These are phyloP conservation scores for Ictalurus furcatus DNA, from an alignment of 2,113 vertebrate species.

Conservation along the genomic window DNA sequence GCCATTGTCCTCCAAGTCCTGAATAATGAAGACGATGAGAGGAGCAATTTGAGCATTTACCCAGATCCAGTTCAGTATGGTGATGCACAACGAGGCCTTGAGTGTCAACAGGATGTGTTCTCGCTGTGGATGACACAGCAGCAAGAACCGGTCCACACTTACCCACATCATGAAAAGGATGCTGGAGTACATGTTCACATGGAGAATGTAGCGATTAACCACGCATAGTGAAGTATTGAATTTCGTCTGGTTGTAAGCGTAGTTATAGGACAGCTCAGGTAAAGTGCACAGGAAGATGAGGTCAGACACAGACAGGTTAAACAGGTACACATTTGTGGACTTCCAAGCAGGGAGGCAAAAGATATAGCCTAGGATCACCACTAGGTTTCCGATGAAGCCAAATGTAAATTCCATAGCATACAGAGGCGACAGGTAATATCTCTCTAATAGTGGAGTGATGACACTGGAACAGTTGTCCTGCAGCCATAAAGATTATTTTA, in stretches of 20 bases:
- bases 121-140: conserved; percentile 42
- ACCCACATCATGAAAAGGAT: conserved; percentile 29
- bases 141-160: conserved; percentile 17
- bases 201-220: conserved; percentile 8
- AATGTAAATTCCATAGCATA: too few relatives aligned
- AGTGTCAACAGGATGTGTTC: conserved; percentile 76
- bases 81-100: conserved; percentile 63
- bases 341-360: too few relatives aligned
- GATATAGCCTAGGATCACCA: too few relatives aligned
- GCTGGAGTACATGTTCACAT: conserved; percentile 20
- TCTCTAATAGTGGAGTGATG: neutral
- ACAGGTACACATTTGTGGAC: too few relatives aligned
- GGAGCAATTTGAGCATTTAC: conserved; percentile 80
- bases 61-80: conserved; percentile 71
- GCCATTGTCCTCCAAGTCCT: conserved; percentile 41
- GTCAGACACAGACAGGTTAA: too few relatives aligned
- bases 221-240: neutral
- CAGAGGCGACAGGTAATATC: neutral
- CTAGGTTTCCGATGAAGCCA: too few relatives aligned
- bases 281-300: too few relatives aligned
- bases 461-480: neutral
- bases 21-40: conserved; percentile 66
- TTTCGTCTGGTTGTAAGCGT: neutral
- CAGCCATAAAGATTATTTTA: neutral
- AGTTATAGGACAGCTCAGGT: too few relatives aligned